These are phyloP conservation scores for Aradophagus sp. DNA, from an alignment of 1,140 invertebrate species.

Conservation along the genomic window DNA sequence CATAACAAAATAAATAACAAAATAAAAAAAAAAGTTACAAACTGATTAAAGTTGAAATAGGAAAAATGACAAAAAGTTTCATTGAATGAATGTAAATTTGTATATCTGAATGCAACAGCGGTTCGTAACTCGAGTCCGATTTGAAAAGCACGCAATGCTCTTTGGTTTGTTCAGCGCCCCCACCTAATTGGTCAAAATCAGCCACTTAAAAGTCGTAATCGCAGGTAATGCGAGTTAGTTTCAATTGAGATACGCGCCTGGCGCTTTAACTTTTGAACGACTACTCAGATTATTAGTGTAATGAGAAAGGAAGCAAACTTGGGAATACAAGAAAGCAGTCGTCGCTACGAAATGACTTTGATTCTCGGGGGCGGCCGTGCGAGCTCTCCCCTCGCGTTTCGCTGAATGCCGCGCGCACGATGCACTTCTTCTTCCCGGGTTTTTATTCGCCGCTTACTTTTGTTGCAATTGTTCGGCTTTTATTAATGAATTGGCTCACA, in stretches of 20 bases:
- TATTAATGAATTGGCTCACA: slow-evolving; percentile 17
- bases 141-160: too few relatives aligned
- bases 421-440: slow-evolving; percentile 19
- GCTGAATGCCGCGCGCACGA: slow-evolving; percentile 7
- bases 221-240: too few relatives aligned
- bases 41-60: too few relatives aligned
- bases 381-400: slow-evolving; percentile 34
- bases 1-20: too few relatives aligned
- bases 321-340: slow-evolving; percentile 50
- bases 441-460: slow-evolving; percentile 31
- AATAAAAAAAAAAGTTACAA: too few relatives aligned
- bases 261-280: slow-evolving; percentile 11
- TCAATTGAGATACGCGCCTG: too few relatives aligned
- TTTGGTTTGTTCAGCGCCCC: too few relatives aligned
- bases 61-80: too few relatives aligned
- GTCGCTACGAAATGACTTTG: slow-evolving; percentile 53
- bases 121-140: too few relatives aligned
- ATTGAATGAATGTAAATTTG: too few relatives aligned
- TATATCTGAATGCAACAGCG: too few relatives aligned
- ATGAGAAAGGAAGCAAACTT: slow-evolving; percentile 26
- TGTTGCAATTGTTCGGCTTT: slow-evolving; percentile 18
- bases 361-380: slow-evolving; percentile 30
- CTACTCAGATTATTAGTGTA: slow-evolving; percentile 26
- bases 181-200: background rate
- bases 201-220: background rate